A percentile compares a stretch with the other conserved stretches of the same genome.
phyloP scores from a whole-genome alignment of 2,888 invertebrate species.

The Agriopis leucophaearia region DNA sequence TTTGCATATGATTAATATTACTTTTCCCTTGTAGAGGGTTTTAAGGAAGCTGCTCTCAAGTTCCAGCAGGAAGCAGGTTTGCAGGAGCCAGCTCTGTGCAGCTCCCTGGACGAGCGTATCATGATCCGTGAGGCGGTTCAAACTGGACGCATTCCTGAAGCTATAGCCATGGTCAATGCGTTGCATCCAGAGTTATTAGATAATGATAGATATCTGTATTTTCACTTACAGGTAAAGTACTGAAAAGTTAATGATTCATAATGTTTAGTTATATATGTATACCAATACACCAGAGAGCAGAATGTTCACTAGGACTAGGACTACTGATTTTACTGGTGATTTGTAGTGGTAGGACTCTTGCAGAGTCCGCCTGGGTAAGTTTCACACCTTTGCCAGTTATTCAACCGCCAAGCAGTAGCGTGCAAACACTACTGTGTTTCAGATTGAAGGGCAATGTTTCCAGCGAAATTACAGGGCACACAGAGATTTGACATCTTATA shows the following conservation, averaged over 20 bases:
- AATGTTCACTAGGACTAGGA: no score
- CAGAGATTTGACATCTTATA: no score
- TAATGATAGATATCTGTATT: constrained; percentile 97
- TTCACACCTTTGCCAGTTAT: no score
- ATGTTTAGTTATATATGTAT: no score
- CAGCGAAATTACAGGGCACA: no score
- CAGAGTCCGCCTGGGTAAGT: no score
- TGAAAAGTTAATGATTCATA: neutral
- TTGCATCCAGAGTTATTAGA: constrained; percentile 97
- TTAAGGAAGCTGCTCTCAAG: constrained; percentile 98
- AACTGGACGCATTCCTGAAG: constrained; percentile 96
- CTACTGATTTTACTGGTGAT: no score
- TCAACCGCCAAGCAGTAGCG: no score
- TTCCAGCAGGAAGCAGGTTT: constrained; percentile 97
- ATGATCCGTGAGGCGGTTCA: constrained; percentile 97
- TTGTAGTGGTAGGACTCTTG: no score
- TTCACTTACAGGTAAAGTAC: constrained; percentile 93
- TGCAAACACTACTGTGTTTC: no score
- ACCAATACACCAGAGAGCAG: no score
- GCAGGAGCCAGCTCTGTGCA: constrained; percentile 85
- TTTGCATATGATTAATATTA: neutral
- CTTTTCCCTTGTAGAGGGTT: constrained; percentile 89
- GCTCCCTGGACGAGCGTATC: constrained; percentile 96
- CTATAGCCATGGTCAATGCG: constrained; percentile 97
- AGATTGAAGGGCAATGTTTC: no score